Percentiles rank a stretch among this genome's conserved stretches.
phyloP scores from a whole-genome alignment of 2,888 invertebrate species.

The Watsonalla cultraria region DNA sequence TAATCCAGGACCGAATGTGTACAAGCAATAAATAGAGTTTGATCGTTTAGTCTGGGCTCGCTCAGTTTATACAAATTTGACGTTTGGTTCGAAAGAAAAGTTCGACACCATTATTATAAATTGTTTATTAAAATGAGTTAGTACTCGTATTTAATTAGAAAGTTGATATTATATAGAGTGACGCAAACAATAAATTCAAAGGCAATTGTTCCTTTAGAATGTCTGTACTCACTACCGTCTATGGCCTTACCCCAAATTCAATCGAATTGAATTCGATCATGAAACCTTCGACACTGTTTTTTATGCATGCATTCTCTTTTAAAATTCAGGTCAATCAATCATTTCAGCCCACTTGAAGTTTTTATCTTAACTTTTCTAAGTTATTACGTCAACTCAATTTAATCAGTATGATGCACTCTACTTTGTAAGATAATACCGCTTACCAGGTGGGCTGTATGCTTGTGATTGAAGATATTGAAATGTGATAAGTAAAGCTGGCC shows the following conservation, averaged over 20 bases:
- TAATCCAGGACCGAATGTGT: too few species aligned
- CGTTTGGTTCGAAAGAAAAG: too few species aligned
- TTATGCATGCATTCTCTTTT: slow-evolving; percentile 45
- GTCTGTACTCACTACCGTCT: slow-evolving; percentile 33
- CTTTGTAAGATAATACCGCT: too few species aligned
- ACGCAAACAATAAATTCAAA: slow-evolving; percentile 34
- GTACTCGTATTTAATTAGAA: neutral
- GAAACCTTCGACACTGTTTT: slow-evolving; percentile 40
- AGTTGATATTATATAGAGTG: slow-evolving; percentile 21
- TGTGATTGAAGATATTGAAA: too few species aligned
- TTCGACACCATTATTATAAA: too few species aligned
- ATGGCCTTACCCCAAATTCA: slow-evolving; percentile 56
- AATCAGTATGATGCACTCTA: neutral
- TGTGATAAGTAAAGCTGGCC: too few species aligned
- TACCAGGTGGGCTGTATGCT: too few species aligned
- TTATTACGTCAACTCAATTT: neutral
- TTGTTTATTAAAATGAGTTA: too few species aligned
- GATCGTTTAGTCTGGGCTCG: too few species aligned
- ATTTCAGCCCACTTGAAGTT: neutral
- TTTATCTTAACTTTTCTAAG: neutral
- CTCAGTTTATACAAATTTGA: too few species aligned
- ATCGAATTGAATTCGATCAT: slow-evolving; percentile 45
- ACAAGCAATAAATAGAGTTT: too few species aligned
- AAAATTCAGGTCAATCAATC: slow-evolving; percentile 23
- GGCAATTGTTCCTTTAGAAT: slow-evolving; percentile 34